Evolutionary conservation across 2,113 vertebrate species (phyloP).

Genomic region (Empidonax traillii): DNA sequence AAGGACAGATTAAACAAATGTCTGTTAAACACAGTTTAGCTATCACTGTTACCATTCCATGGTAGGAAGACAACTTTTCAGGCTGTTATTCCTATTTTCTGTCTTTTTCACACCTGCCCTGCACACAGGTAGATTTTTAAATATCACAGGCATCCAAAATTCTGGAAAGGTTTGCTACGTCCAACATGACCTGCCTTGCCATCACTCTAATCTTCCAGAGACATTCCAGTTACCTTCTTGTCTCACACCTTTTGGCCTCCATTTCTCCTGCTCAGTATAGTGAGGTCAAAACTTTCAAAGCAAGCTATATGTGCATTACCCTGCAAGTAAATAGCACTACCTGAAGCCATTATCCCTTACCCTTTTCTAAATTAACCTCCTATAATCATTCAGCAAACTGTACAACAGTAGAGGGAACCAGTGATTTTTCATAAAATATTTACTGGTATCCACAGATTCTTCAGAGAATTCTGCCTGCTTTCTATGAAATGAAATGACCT

Average conservation of each 20-base stretch:
- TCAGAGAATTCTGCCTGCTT: background rate
- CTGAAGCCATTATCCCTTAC: background rate
- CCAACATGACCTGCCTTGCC: background rate
- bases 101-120: background rate
- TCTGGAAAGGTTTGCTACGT: background rate
- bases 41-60: background rate
- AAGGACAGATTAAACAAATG: background rate
- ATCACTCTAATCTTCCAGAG: background rate
- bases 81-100: background rate
- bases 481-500: background rate
- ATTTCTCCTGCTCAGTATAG: background rate
- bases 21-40: background rate
- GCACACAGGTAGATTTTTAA: background rate
- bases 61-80: background rate
- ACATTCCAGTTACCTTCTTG: background rate
- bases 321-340: background rate
- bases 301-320: background rate
- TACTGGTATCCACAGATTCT: background rate
- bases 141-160: background rate
- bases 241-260: background rate
- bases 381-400: background rate
- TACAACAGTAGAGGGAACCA: background rate
- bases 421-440: background rate
- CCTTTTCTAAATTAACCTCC: background rate
- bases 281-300: background rate